Base-by-base conservation (phyloP, 2,113 vertebrate genomes). In the Varanus komodoensis region DNA sequence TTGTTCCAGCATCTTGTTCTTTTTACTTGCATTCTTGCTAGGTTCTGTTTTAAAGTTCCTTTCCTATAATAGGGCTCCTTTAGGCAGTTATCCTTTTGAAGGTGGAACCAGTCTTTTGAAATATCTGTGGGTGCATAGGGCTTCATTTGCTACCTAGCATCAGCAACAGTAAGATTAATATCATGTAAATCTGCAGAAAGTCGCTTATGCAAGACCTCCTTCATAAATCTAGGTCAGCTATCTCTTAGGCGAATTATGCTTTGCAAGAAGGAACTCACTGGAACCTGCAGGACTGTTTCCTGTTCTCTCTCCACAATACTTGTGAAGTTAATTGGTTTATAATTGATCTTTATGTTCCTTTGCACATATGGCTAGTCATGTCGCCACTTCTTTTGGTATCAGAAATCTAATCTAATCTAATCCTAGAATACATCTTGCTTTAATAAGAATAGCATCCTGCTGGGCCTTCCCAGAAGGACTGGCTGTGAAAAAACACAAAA, bases 211-310 rank as follows among this genome's bases (percentile, higher is more conserved):
- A 89, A 95, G 95, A 93, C 68, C 38, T 64, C 19, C n/a, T 44
- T 92, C 91, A 93, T 93, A 93, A 96, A 94, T 96, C 93, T 94
- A 91, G 84, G 95, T 90, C 93, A 93, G 38, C 93, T 82, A 19
- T 93, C 81, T 91, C 91, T 29, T 87, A 89, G 57, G 87, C 93
- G 94, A 93, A 95, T 93, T 93, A 84, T 23, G 1, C 95, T 94
- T 94, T 92, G 38, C 89, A 94, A 94, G 69, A 78, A 94, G 73
- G 89, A 96, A 94, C 89, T 96, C 89, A 88, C 88, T 68, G 91
- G 95, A 93, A 91, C 80, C 87, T 91, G 64, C 84, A 94, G 89
- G 94, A 92, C 92, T 87, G n/a, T 92, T 95, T 96, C 94, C 44
- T 90, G 91, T 94, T 83, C 83, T 93, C 92, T 91, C 87, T 81